Conservation (phyloP, 2,888 invertebrate species). For the Amblyjoppa fuscipennis region DNA sequence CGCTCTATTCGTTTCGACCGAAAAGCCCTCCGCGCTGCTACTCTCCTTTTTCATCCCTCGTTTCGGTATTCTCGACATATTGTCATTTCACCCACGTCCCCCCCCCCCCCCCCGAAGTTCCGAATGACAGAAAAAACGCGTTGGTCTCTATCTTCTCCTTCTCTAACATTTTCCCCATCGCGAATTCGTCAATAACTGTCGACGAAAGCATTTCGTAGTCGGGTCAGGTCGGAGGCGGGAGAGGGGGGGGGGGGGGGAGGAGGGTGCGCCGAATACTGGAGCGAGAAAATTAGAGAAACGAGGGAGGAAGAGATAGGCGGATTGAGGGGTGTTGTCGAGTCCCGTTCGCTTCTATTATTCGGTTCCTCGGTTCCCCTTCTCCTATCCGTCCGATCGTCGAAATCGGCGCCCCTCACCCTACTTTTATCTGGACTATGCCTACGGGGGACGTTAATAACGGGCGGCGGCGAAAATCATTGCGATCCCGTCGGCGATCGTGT, state of each 20-base stretch:
- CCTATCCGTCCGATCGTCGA: constrained; percentile 44
- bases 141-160: constrained; percentile 9
- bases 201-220: constrained; percentile 46
- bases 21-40: constrained; percentile 31
- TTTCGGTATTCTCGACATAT: constrained; percentile 51
- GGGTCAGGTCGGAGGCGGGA: constrained; percentile 19
- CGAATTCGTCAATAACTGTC: constrained; percentile 61
- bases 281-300: constrained; percentile 40
- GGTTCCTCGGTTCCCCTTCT: constrained; percentile 10
- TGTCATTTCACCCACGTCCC: constrained; percentile 38
- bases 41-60: constrained; percentile 29
- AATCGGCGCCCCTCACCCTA: constrained; percentile 20
- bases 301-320: constrained; percentile 20
- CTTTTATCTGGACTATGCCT: constrained; percentile 17
- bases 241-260: neutral
- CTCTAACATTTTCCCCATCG: constrained; percentile 23
- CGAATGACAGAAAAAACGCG: constrained; percentile 39
- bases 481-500: constrained; percentile 7
- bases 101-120: constrained; percentile 19
- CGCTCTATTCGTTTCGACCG: constrained; percentile 49
- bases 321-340: constrained; percentile 17
- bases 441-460: constrained; percentile 26
- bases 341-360: constrained; percentile 57
- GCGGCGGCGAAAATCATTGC: constrained; percentile 1
- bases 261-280: constrained; percentile 26